Evolutionary conservation across 2,888 invertebrate species (phyloP).

Genomic region (Ornithoptera alexandrae): DNA sequence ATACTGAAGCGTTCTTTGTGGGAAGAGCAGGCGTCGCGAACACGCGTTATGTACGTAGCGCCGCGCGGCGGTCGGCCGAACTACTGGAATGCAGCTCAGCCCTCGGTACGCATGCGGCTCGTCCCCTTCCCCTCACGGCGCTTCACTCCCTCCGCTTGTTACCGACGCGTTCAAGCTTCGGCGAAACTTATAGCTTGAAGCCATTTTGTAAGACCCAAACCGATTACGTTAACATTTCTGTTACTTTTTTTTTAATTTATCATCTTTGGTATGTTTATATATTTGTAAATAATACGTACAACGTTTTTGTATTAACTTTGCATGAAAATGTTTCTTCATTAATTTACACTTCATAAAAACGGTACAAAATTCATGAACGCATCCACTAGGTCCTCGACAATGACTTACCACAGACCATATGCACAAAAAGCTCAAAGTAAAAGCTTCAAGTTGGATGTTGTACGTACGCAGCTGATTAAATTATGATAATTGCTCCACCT

Average conservation of each 20-base stretch:
- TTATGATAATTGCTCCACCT: conserved; percentile 30
- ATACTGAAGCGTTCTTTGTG: conserved; percentile 78
- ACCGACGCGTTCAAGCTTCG: conserved; percentile 64
- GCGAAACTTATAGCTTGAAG: conserved; percentile 47
- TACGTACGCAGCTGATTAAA: conserved; percentile 28
- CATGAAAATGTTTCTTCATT: neutral
- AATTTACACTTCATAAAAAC: neutral
- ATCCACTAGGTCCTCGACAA: conserved; percentile 22
- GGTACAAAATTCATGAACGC: conserved; percentile 26
- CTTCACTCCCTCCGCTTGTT: conserved; percentile 42
- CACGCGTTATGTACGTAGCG: conserved; percentile 50
- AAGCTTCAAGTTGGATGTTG: conserved; percentile 23
- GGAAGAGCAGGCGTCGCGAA: conserved; percentile 61
- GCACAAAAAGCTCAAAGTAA: conserved; percentile 22
- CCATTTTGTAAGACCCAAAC: conserved; percentile 40
- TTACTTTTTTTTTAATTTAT: neutral
- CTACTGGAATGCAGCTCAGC: conserved; percentile 74
- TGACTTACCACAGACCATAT: conserved; percentile 24
- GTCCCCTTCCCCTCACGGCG: conserved; percentile 38
- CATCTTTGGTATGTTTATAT: neutral
- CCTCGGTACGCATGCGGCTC: conserved; percentile 71
- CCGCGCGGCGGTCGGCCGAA: conserved; percentile 66
- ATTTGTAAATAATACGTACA: neutral
- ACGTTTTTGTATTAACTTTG: neutral
- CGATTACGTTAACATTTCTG: neutral